Evolutionary conservation across 2,797 vertebrate species (phyloP), one percentile per base, ranked within the genome.

Genomic region (Cetoscarus ocellatus): DNA sequence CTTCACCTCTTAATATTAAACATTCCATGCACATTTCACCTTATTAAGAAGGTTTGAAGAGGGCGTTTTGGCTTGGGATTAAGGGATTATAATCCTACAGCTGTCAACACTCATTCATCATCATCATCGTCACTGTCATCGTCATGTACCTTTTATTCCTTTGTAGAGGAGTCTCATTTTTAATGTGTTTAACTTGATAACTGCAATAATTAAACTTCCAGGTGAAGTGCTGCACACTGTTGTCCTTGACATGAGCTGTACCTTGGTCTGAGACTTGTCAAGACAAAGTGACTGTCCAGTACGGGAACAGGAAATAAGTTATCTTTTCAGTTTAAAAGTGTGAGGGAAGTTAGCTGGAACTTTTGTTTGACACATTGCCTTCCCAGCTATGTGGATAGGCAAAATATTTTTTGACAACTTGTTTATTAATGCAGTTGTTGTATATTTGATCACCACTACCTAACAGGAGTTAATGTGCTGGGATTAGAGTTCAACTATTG

Each of bases 11-110:
- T 19, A 51, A 67, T 47, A n/a, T 72, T 40, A 64, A 27, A 77
- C 45, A 47, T 70, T 80, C 56, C 71, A 60, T 76, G 27, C 60
- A 75, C 55, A 89, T 84, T 87, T 88, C 74, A 84, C 18, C 53
- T 69, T 64, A 13, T 44, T 11, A 7, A 53, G 6, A 63, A 11
- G 1, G 15, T 12, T 64, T 27, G 27, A 14, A 60, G 12, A 55
- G 14, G 9, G 27, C 45, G 53, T 75, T 47, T 14, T 52, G 18
- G 43, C 50, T 13, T 38, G 36, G 1, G 18, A 35, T 40, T 19
- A 27, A 57, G 36, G 15, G 12, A 44, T 56, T 15, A 38, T n/a
- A 2, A 55, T 64, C 13, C 12, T 51, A n/a, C 53, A 64, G 11
- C 54, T 67, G 50, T 75, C 36, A 35, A 13, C 53, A 60, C 54